Percentiles rank a stretch among this genome's conserved stretches.
These are phyloP conservation scores for Carassius gibelio DNA, from an alignment of 2,113 vertebrate species.

Conservation along the genomic window DNA sequence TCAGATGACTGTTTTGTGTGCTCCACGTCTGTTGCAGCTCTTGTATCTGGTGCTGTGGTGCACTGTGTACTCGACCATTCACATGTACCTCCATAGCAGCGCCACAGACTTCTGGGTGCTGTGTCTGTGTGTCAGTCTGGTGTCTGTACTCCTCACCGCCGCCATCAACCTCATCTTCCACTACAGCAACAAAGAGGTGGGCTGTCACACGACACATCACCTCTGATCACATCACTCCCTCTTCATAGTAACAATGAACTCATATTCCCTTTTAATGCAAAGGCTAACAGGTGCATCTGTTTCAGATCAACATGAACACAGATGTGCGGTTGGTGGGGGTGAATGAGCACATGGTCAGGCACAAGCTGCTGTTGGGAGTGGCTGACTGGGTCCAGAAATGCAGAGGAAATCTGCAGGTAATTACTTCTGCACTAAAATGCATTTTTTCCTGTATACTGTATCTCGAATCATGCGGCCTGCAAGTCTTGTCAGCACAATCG, in stretches of 20 bases:
- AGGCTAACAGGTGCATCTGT: not conserved
- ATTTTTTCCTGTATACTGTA: not conserved
- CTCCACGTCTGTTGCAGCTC: slow-evolving; percentile 59
- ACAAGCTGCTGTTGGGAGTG: slow-evolving; percentile 73
- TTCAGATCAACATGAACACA: slow-evolving; percentile 75
- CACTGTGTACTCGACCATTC: slow-evolving; percentile 74
- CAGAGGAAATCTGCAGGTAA: slow-evolving; percentile 73
- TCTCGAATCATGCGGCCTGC: not conserved
- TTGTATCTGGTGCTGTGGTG: slow-evolving; percentile 79
- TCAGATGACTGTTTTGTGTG: not conserved
- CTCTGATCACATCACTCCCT: not conserved
- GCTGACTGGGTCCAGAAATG: slow-evolving; percentile 76
- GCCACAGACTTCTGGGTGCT: slow-evolving; percentile 72
- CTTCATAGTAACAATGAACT: not conserved
- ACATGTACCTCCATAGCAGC: slow-evolving; percentile 62
- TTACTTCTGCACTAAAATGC: not conserved
- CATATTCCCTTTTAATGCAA: not conserved
- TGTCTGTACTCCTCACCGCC: slow-evolving; percentile 72
- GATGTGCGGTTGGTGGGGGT: slow-evolving; percentile 76
- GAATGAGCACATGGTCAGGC: slow-evolving; percentile 73
- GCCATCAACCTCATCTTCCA: slow-evolving; percentile 72
- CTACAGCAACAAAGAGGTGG: slow-evolving; percentile 71
- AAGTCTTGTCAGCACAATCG: not conserved
- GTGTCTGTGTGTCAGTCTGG: slow-evolving; percentile 72
- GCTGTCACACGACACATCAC: not conserved